These are phyloP conservation scores for Cotesia congregata DNA, from an alignment of 2,888 invertebrate species.

Conservation along the genomic window DNA sequence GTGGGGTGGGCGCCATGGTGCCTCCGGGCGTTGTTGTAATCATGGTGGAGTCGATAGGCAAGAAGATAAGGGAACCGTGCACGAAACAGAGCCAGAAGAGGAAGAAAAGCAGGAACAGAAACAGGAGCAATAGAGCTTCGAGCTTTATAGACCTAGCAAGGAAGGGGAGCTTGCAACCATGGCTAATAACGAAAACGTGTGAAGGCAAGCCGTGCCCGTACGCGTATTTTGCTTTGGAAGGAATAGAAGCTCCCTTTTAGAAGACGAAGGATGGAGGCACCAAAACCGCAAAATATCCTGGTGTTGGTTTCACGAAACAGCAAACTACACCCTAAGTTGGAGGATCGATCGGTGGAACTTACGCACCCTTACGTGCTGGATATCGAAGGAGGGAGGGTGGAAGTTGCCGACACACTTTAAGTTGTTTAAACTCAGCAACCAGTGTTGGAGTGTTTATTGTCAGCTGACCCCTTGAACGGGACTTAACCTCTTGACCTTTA, in stretches of 20 bases:
- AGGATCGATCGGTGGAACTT: neutral
- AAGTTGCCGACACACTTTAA: neutral
- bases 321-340: neutral
- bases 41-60: conserved; percentile 19
- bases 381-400: neutral
- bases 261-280: too few species aligned
- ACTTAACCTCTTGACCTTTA: neutral
- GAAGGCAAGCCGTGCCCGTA: conserved; percentile 29
- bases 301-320: neutral
- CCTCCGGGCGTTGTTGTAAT: conserved; percentile 16
- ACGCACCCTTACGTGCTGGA: neutral
- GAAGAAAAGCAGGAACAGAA: neutral
- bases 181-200: conserved; percentile 43
- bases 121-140: neutral
- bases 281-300: neutral
- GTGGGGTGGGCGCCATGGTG: conserved; percentile 2
- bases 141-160: neutral
- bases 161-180: neutral
- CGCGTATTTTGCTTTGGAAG: neutral
- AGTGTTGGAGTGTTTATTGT: too few species aligned
- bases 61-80: conserved; percentile 35
- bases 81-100: conserved; percentile 15
- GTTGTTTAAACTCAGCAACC: neutral
- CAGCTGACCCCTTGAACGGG: neutral
- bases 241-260: too few species aligned